Evolutionary conservation across 1,140 invertebrate species (phyloP), one percentile per base, ranked within the genome.

Genomic region (Heliconius hermathena): DNA sequence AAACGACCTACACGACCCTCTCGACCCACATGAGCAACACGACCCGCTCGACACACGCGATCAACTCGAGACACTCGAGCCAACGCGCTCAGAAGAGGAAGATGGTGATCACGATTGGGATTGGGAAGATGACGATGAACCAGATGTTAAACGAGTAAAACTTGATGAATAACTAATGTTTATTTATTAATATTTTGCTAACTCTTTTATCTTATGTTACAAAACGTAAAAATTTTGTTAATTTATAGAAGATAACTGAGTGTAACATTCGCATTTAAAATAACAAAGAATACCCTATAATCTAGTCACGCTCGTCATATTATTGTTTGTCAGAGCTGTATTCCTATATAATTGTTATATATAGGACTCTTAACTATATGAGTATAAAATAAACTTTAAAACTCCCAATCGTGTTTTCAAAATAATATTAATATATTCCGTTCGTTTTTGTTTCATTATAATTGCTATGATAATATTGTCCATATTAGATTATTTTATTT

Each of bases 81-180:
- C 84, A 9, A 76, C 73, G 22, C 87, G 86, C 3, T 76, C 83
- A 13, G 85, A 78, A 16, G 90, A 88, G 3, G 89, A 79, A 38
- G 84, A 82, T 18, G 75, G 70, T 2, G 36, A 71, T 29, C 38
- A 74, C 57, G 82, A 87, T 20, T 82, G 71, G 76, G 88, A 88
- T 82, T 83, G 78, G 84, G 82, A 89, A 73, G 88, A 87, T n/a
- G 88, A 87, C 11, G 88, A 87, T 1, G 89, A 89, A 71, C 75
- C 77, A 8, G 84, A 85, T 54, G 82, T 22, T 54, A 91, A 89
- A 78, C 73, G 83, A 29, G 57, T 77, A 41, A 72, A 74, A n/a
- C 75, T 81, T 66, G 78, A 80, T n/a, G 82, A 84, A 71, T 85
- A 84, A 79, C 81, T 66, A n/a, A 11, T 29, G 26, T 66, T 1